Percentiles rank a stretch among this genome's conserved stretches.
Conservation (phyloP, 2,113 vertebrate genomes). For the Pelecanoides urinatrix region DNA sequence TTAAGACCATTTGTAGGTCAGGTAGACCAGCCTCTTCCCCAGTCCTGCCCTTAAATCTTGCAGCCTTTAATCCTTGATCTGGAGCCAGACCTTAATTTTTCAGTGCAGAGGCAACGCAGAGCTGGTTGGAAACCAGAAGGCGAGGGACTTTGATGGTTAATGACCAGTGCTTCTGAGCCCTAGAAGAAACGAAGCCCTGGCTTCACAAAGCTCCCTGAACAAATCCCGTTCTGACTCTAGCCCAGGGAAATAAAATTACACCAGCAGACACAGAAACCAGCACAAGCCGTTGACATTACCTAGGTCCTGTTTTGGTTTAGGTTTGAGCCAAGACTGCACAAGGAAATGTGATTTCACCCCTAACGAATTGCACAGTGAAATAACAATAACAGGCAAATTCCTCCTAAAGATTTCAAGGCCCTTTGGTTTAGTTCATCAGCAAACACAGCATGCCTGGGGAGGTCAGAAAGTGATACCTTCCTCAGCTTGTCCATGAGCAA, state of each 20-base stretch:
- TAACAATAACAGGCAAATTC: background rate
- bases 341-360: background rate
- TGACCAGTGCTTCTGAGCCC: background rate
- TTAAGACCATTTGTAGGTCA: slow-evolving; percentile 13
- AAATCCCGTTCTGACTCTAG: background rate
- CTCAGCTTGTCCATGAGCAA: background rate
- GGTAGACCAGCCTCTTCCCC: background rate
- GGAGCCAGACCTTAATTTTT: slow-evolving; percentile 16
- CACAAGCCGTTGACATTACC: background rate
- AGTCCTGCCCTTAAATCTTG: background rate
- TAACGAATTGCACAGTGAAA: background rate
- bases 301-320: background rate
- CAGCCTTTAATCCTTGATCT: slow-evolving; percentile 10
- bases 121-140: background rate
- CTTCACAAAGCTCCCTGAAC: background rate
- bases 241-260: background rate
- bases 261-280: background rate
- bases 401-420: background rate
- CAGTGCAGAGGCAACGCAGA: background rate
- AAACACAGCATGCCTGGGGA: background rate
- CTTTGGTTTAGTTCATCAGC: background rate
- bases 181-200: background rate
- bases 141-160: background rate
- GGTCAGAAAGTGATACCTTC: background rate
- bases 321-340: background rate